Conservation (phyloP, 2,888 invertebrate genomes). For the Drosophila fungiperda region DNA sequence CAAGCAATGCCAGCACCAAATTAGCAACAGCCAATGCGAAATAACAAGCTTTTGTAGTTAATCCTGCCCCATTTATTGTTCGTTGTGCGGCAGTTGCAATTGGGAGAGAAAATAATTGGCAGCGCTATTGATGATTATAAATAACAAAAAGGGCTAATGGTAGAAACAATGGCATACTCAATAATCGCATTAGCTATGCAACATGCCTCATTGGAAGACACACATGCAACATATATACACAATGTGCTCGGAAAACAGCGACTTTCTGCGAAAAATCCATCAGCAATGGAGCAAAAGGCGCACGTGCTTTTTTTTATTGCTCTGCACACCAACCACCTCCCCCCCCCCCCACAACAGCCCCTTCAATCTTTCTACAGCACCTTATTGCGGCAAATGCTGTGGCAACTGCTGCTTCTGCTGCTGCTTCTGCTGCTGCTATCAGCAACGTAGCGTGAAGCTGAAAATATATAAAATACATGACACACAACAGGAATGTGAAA, state of each 20-base stretch:
- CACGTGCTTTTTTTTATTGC: slow-evolving; percentile 27
- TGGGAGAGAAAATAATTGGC: slow-evolving; percentile 44
- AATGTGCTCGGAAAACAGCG: slow-evolving; percentile 10
- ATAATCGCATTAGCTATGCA: slow-evolving; percentile 38
- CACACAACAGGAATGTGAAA: slow-evolving; percentile 27
- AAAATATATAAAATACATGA: slow-evolving; percentile 11
- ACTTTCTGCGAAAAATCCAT: slow-evolving; percentile 47
- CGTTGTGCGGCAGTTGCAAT: slow-evolving; percentile 16
- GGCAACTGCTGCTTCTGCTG: slow-evolving; percentile 6
- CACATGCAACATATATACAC: slow-evolving; percentile 38
- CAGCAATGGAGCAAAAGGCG: slow-evolving; percentile 24
- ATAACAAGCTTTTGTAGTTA: slow-evolving; percentile 15
- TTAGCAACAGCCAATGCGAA: slow-evolving; percentile 51
- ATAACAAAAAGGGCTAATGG: slow-evolving; percentile 29
- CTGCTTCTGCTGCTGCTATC: slow-evolving; percentile 9
- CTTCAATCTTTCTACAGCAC: neutral
- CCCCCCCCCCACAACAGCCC: no score
- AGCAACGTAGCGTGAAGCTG: slow-evolving; percentile 5
- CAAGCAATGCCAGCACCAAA: slow-evolving; percentile 66
- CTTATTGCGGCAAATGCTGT: slow-evolving; percentile 1
- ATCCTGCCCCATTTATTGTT: slow-evolving; percentile 24
- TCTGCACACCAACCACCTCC: neutral
- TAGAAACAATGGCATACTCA: slow-evolving; percentile 8
- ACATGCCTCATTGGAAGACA: slow-evolving; percentile 1
- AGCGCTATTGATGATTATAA: slow-evolving; percentile 30